A percentile compares a stretch with the other conserved stretches of the same genome.
Conservation (phyloP, 2,888 invertebrate genomes). For the Drosophila subsilvestris region DNA sequence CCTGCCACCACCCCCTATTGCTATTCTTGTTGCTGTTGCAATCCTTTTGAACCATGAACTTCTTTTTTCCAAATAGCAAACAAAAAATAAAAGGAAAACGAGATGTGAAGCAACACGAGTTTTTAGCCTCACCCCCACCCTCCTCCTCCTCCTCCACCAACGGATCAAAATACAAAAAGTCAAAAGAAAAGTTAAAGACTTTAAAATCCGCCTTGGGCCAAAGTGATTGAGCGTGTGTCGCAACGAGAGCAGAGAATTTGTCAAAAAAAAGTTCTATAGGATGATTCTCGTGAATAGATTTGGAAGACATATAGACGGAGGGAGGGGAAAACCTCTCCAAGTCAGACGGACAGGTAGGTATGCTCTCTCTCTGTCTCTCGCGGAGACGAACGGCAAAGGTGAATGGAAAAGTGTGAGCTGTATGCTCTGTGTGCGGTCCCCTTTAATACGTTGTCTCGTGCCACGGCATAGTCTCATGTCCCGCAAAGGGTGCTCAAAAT, state of each 20-base stretch:
- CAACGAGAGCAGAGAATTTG: slow-evolving; percentile 58
- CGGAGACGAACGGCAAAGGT: neutral
- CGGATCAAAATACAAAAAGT: slow-evolving; percentile 57
- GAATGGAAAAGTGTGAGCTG: slow-evolving; percentile 21
- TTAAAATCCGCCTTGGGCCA: slow-evolving; percentile 69
- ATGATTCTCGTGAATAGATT: slow-evolving; percentile 34
- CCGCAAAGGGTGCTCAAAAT: slow-evolving; percentile 42
- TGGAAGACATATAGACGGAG: neutral
- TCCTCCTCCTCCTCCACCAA: too few relatives aligned
- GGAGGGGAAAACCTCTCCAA: too few relatives aligned
- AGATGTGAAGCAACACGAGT: slow-evolving; percentile 37
- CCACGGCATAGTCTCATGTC: slow-evolving; percentile 43
- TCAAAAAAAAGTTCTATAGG: slow-evolving; percentile 56
- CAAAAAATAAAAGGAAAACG: slow-evolving; percentile 2
- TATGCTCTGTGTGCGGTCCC: neutral
- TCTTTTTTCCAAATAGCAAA: slow-evolving; percentile 17
- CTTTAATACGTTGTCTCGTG: slow-evolving; percentile 31
- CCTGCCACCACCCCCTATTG: too few relatives aligned
- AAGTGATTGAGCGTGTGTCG: slow-evolving; percentile 70
- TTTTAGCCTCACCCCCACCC: too few relatives aligned
- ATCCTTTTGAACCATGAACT: slow-evolving; percentile 66
- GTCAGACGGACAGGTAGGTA: neutral
- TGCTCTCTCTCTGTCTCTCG: neutral
- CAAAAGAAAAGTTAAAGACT: slow-evolving; percentile 75
- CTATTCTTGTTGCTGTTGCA: slow-evolving; percentile 53